Base-by-base conservation (phyloP, 2,888 invertebrate species). In the Megamerina dolium region DNA sequence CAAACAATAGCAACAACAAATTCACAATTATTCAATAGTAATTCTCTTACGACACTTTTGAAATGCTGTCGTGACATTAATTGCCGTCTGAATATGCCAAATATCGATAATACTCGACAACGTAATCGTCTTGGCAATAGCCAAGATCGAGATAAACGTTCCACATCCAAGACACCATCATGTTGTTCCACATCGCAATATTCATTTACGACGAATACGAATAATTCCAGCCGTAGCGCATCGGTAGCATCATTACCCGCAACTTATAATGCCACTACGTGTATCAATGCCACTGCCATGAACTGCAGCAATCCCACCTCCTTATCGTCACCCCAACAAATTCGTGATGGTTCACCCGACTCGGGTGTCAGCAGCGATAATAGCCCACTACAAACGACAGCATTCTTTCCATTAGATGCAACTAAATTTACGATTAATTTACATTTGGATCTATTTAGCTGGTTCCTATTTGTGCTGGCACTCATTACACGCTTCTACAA, bases 401-500 rank as follows among this genome's bases (percentile, higher is more conserved):
- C 34, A 48, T 47, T 19, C 18, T 50, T 49, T 43, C 56, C 45
- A 9, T 34, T n/a, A n/a, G 13, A 40, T 14, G 12, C 13, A 12
- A 43, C 50, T n/a, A 40, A 20, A 10, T 75, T 80, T 55, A 71
- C 73, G 56, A 72, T 84, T 45, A 79, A 76, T 55, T 72, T 90
- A 45, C 80, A 84, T 67, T 72, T 91, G 47, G 90, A 91, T 72
- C 60, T 89, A 41, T 76, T 91, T 45, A 87, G 87, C 41, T 54
- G 84, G 48, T 56, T 75, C 34, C 73, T 95, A 43, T 81, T 93
- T 64, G 45, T 80, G 12, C 60, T 83, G 51, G 86, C 85, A 32
- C 71, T 92, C 41, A 67, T 75, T 16, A 88, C 91, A 19, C 78
- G 95, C 55, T 78, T 94, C 61, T 91, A 91, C 72, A 82, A 81